Conservation (phyloP, 1,140 invertebrate genomes). For the Drosophila nannoptera region DNA sequence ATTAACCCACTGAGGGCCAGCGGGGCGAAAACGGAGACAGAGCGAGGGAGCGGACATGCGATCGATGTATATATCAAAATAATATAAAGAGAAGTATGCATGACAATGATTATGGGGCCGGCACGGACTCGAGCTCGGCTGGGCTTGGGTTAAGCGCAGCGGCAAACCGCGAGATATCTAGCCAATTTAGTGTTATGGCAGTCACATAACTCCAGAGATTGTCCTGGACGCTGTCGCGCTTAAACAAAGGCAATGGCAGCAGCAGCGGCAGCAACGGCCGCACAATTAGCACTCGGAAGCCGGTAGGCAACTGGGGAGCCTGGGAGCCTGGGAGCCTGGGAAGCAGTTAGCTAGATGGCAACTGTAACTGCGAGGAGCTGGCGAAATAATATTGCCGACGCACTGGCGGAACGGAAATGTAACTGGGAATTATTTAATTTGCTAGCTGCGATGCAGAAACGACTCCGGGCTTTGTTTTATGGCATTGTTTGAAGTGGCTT, state of each 20-base stretch:
- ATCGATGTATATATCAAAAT: too few relatives aligned
- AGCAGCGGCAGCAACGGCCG: conserved; percentile 48
- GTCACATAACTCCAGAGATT: conserved; percentile 76
- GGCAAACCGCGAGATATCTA: conserved; percentile 70
- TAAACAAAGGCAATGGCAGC: conserved; percentile 53
- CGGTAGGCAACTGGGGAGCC: conserved; percentile 36
- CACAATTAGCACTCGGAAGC: conserved; percentile 73
- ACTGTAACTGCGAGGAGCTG: conserved; percentile 9
- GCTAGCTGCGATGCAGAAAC: conserved; percentile 67
- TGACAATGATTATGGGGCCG: background rate
- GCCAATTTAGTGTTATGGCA: conserved; percentile 77
- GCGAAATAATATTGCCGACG: conserved; percentile 75
- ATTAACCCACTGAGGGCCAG: conserved; percentile 51
- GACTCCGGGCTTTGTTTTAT: conserved; percentile 58
- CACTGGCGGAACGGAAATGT: conserved; percentile 68
- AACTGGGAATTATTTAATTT: conserved; percentile 77
- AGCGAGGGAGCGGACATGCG: too few relatives aligned
- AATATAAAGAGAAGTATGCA: background rate
- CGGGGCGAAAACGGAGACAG: background rate
- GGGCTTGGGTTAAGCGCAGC: conserved; percentile 51
- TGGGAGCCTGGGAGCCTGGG: background rate
- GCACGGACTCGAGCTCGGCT: background rate
- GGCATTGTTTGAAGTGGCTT: conserved; percentile 62
- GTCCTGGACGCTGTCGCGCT: conserved; percentile 55
- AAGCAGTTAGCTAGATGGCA: conserved; percentile 8